Evolutionary conservation across 1,140 invertebrate genomes (phyloP), one percentile per base, ranked within the genome.

Genomic region (Zaprionus taronus): DNA sequence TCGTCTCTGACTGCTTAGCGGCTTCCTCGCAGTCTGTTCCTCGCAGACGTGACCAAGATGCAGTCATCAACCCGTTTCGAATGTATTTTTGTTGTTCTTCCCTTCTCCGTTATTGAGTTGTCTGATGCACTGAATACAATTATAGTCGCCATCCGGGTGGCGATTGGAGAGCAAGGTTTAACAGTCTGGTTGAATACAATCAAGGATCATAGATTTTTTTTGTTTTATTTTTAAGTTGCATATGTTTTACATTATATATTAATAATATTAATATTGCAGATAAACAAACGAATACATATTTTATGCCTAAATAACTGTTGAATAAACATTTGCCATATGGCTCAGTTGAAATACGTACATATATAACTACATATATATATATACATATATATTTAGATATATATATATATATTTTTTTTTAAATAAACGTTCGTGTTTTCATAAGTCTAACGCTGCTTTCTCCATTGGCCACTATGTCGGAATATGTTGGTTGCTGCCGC

Each of bases 221-320:
- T 17, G 58, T 79, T 87, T 87, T 85, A 89, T 89, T 89, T 60
- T 79, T 58, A 90, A 80, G 79, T 90, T 81, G 84, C 80, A 90
- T 90, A 90, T 84, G 81, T 85, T 90, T 85, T 91, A 90, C 85
- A 90, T 90, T 90, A 67, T 67, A 86, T 77, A 85, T 90, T 89
- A 89, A 89, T 89, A 89, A 89, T 79, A 90, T 90, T 90, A 90
- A 90, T 90, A 90, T 90, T 90, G 85, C 85, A 90, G 85, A 90
- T 90, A 90, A 90, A 90, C 85, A 90, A 90, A 90, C 81, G 85
- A 90, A 85, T 90, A 90, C 74, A 87, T 87, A 81, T 79, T 89
- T 62, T 82, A 90, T 90, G 79, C 85, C 81, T 90, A 90, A 85
- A 82, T 85, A 90, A 90, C 86, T 85, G 80, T 87, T 90, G 81